Percentiles rank a stretch among this genome's conserved stretches.
Conservation (phyloP, 2,797 vertebrate species). For the Sarcoramphus papa region DNA sequence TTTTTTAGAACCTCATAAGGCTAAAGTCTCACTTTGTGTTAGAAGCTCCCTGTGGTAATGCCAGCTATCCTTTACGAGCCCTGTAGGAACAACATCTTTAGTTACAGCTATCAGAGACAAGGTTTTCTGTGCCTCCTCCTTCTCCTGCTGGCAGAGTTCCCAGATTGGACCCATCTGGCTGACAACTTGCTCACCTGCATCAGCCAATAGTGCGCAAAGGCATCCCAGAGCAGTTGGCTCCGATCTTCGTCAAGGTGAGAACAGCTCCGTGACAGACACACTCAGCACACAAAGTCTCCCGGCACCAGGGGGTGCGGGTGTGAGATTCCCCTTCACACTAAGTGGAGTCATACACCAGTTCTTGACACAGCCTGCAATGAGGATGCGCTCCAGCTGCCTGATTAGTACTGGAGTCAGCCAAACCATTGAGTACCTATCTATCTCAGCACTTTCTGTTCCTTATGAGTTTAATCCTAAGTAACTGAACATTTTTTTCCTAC, state of each 20-base stretch:
- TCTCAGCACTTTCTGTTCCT: background rate
- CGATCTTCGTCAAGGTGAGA: background rate
- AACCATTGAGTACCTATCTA: background rate
- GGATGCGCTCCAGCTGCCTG: background rate
- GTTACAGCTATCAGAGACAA: background rate
- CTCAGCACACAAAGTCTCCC: background rate
- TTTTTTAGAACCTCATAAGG: background rate
- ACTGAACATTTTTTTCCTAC: background rate
- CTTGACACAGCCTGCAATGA: background rate
- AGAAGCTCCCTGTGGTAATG: background rate
- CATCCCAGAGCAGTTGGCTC: background rate
- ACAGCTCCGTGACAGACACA: background rate
- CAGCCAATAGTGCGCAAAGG: background rate
- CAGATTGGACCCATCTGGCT: background rate
- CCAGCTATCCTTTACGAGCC: background rate
- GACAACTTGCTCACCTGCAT: background rate
- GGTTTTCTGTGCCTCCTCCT: background rate
- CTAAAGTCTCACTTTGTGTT: background rate
- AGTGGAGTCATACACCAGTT: background rate
- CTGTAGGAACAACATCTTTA: background rate
- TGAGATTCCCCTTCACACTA: background rate
- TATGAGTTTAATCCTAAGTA: background rate
- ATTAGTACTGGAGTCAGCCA: background rate
- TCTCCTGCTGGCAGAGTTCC: slow-evolving; percentile 3
- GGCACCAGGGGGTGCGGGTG: background rate